These are phyloP conservation scores for Podabrus alpinus DNA, from an alignment of 2,888 invertebrate genomes.

Conservation along the genomic window DNA sequence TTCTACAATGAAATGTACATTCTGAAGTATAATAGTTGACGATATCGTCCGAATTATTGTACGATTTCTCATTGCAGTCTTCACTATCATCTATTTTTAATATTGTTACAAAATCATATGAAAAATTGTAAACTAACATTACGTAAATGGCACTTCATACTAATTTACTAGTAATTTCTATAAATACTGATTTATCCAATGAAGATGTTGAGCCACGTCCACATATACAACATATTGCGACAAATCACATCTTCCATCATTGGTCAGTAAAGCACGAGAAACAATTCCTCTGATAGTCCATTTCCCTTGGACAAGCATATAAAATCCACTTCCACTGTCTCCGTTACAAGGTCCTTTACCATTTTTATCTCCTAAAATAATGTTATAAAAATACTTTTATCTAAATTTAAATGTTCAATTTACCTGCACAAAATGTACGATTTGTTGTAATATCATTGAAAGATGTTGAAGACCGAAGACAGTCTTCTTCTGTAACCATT, in stretches of 20 bases:
- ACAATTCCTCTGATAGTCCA: neutral
- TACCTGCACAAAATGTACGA: neutral
- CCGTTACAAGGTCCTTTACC: neutral
- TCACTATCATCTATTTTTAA: too few relatives aligned
- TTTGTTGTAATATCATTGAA: neutral
- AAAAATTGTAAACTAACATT: too few relatives aligned
- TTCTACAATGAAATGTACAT: too few relatives aligned
- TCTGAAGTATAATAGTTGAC: too few relatives aligned
- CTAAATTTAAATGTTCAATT: neutral
- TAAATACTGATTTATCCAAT: neutral
- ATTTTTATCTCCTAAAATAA: neutral
- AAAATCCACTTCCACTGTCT: neutral
- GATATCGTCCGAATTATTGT: too few relatives aligned
- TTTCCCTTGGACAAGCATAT: neutral
- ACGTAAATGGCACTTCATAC: too few relatives aligned
- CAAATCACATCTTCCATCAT: neutral
- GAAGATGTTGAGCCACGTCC: neutral
- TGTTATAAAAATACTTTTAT: neutral
- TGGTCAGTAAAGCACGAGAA: neutral
- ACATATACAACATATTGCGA: neutral
- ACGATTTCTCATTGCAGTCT: too few relatives aligned
- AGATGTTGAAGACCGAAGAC: neutral
- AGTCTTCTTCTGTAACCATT: neutral
- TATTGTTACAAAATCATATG: too few relatives aligned
- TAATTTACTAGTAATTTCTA: too few relatives aligned